These are phyloP conservation scores for Lepidochrysops patricia DNA, from an alignment of 2,888 invertebrate species.

Conservation along the genomic window DNA sequence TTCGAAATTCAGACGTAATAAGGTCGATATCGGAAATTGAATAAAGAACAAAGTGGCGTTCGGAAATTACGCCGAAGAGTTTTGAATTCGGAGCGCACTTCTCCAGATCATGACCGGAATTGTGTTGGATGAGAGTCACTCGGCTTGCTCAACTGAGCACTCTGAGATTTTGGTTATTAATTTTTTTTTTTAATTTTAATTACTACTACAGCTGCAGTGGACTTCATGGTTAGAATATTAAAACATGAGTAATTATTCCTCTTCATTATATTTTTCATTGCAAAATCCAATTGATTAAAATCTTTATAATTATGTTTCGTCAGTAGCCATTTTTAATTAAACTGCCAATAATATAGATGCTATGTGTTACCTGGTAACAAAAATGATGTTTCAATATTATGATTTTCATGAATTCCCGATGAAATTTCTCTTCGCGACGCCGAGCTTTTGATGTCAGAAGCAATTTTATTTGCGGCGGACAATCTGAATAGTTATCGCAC, in stretches of 20 bases:
- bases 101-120: conserved; percentile 67
- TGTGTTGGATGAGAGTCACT: conserved; percentile 64
- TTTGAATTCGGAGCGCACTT: conserved; percentile 52
- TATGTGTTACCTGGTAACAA: neutral
- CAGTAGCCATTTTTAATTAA: too few relatives aligned
- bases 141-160: conserved; percentile 15
- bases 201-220: too few relatives aligned
- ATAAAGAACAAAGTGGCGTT: conserved; percentile 72
- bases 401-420: conserved; percentile 14
- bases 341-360: neutral
- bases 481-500: conserved; percentile 22
- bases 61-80: conserved; percentile 71
- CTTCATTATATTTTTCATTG: too few relatives aligned
- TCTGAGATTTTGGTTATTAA: neutral
- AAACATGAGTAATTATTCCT: too few relatives aligned
- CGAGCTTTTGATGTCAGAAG: conserved; percentile 22
- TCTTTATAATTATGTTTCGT: too few relatives aligned
- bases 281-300: too few relatives aligned
- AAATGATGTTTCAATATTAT: neutral
- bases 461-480: conserved; percentile 20
- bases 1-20: conserved; percentile 44
- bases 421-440: conserved; percentile 18
- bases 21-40: conserved; percentile 68
- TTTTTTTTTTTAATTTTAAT: too few relatives aligned
- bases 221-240: too few relatives aligned